Base-by-base conservation (phyloP, 2,888 invertebrate species). In the Dryadula phaetusa region DNA sequence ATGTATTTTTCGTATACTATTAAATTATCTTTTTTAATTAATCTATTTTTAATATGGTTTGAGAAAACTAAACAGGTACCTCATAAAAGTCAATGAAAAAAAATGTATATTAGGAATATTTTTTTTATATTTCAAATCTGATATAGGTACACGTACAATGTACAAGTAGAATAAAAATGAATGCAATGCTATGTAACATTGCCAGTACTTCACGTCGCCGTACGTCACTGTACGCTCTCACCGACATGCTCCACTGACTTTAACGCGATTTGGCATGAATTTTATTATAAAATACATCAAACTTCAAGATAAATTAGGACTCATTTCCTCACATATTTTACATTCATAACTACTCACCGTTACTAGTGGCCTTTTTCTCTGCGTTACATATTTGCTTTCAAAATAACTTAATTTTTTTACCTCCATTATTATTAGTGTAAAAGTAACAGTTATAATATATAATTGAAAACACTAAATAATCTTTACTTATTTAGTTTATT, bases 301-400 rank as follows among this genome's bases (percentile, higher is more conserved):
- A 16, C 42, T 40, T n/a, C 25, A 22, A 25, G 37, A 12, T 12
- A 37, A 37, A 22, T 34, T 28, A 18, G 1, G 32, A 44, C 44
- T 52, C n/a, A 0, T 7, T 20, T 3, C 0, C 1, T 7, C 16
- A 42, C 5, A 16, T 42, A 42, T 16, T 6, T 16, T 20, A 44
- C 20, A 44, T 10, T 20, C 12, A 6, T 44, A 44, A 10, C 16
- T 56, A 74, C 76, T 76, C 69, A 80, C 79, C 71, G 72, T 63
- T 1, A 74, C 66, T 47, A 56, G 73, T 2, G 63, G 58, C n/a
- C 66, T 70, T 56, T 70, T 76, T 53, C 70, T 72, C 5, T 64
- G 32, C 0, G 72, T 71, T 8, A 75, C 73, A 62, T 78, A 75
- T 64, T 72, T 77, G 0, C 64, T 72, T 63, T 75, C 76, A 69